These are phyloP conservation scores for Eudorcas thomsonii DNA, from an alignment of 2,113 vertebrate genomes.

Conservation along the genomic window DNA sequence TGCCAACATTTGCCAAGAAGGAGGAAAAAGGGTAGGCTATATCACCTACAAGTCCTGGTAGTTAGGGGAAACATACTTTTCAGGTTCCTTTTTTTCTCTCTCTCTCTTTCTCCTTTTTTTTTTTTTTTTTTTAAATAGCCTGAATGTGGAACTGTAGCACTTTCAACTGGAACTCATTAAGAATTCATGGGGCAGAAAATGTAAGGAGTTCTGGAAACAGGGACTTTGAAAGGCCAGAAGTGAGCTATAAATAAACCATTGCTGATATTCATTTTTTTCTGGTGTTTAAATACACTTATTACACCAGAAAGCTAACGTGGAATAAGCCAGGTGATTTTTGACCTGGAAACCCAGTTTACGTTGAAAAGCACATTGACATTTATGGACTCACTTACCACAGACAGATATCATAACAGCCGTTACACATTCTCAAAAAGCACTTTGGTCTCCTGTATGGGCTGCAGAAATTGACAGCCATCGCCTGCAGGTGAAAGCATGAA, in stretches of 20 bases:
- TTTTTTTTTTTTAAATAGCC: constrained; percentile 47
- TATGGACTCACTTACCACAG: neutral
- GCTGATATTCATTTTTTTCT: constrained; percentile 63
- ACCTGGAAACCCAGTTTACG: constrained; percentile 8
- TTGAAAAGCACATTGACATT: constrained; percentile 23
- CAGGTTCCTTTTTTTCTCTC: neutral
- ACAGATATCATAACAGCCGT: constrained; percentile 16
- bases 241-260: constrained; percentile 78
- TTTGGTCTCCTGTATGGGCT: neutral
- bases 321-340: constrained; percentile 40
- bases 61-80: constrained; percentile 54
- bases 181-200: constrained; percentile 84
- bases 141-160: constrained; percentile 67
- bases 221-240: constrained; percentile 77
- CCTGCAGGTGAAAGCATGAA: constrained; percentile 14
- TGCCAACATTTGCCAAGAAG: constrained; percentile 68
- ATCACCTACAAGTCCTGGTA: neutral
- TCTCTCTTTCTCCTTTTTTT: rapidly evolving
- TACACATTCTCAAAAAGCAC: neutral
- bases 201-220: constrained; percentile 75
- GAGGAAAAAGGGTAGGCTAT: neutral
- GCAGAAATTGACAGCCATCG: neutral
- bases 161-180: constrained; percentile 83
- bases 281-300: constrained; percentile 70
- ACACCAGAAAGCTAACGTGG: constrained; percentile 62